A percentile compares a stretch with the other conserved stretches of the same genome.
Evolutionary conservation across 2,888 invertebrate genomes (phyloP).

Genomic region (Matsumyia berberina): DNA sequence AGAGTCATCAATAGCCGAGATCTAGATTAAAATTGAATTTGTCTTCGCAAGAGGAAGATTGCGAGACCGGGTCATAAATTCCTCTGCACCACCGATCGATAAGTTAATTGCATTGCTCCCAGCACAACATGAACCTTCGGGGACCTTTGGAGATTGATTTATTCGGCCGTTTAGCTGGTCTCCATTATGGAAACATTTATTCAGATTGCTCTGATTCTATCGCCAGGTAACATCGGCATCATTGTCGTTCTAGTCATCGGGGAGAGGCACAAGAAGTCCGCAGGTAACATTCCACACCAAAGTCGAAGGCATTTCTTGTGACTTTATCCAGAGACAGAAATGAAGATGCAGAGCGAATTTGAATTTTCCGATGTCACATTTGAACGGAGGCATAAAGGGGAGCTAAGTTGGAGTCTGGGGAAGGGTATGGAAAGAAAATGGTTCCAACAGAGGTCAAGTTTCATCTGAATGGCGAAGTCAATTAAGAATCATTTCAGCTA

Average conservation of each 20-base stretch:
- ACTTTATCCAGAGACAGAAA: neutral
- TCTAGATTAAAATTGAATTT: constrained; percentile 47
- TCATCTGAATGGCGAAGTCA: neutral
- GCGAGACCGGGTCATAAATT: constrained; percentile 36
- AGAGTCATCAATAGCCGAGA: constrained; percentile 34
- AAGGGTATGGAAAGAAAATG: neutral
- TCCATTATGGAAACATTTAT: constrained; percentile 62
- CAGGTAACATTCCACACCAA: constrained; percentile 44
- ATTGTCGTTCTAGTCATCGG: neutral
- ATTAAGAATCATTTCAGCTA: neutral
- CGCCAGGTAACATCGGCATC: neutral
- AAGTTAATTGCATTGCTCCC: constrained; percentile 46
- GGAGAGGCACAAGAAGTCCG: neutral
- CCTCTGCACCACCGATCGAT: constrained; percentile 23
- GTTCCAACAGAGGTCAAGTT: constrained; percentile 26
- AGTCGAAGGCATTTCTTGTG: neutral
- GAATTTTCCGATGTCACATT: constrained; percentile 28
- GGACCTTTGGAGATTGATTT: constrained; percentile 47
- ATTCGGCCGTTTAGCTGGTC: constrained; percentile 42
- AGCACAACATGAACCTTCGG: constrained; percentile 2
- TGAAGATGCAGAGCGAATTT: constrained; percentile 13
- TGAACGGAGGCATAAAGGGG: constrained; percentile 20
- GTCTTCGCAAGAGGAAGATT: constrained; percentile 1
- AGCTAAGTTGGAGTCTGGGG: neutral
- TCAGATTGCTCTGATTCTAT: constrained; percentile 56